Evolutionary conservation across 2,797 vertebrate genomes (phyloP).

Genomic region (Parauchenoglanis ngamensis): DNA sequence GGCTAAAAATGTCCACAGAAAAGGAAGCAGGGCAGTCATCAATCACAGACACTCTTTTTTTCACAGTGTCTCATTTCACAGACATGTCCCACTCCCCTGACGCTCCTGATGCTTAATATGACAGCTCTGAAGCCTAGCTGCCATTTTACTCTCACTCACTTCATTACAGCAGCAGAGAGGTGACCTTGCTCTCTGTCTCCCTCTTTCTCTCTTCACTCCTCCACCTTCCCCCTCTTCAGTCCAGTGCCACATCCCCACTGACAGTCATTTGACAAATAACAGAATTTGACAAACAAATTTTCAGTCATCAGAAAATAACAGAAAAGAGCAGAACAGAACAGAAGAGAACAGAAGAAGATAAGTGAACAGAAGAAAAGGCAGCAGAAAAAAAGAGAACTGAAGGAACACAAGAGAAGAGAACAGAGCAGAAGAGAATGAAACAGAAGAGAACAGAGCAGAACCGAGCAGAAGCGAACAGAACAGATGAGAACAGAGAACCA

Average conservation of each 20-base stretch:
- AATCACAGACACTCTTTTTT: constrained; percentile 63
- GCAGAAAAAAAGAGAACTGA: neutral
- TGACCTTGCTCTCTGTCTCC: constrained; percentile 73
- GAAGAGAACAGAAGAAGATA: neutral
- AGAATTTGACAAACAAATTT: too few species aligned
- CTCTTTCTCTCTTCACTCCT: constrained; percentile 54
- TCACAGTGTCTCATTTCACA: constrained; percentile 38
- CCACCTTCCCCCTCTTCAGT: constrained; percentile 59
- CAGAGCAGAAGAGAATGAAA: neutral
- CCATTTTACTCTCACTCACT: constrained; percentile 65
- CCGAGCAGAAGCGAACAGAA: neutral
- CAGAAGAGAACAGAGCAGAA: neutral
- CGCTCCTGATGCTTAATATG: constrained; percentile 38
- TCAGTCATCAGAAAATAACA: neutral
- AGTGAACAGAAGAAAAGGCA: neutral
- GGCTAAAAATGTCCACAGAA: constrained; percentile 58
- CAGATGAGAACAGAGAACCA: too few species aligned
- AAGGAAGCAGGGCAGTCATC: constrained; percentile 64
- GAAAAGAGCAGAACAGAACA: neutral
- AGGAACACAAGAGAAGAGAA: neutral
- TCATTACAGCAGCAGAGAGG: constrained; percentile 69
- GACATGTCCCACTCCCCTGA: constrained; percentile 54
- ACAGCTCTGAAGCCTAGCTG: constrained; percentile 62
- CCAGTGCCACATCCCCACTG: constrained; percentile 56
- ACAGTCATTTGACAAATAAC: too few species aligned